phyloP scores from a whole-genome alignment of 2,797 vertebrate genomes.

The Spinibarbus caldwelli region DNA sequence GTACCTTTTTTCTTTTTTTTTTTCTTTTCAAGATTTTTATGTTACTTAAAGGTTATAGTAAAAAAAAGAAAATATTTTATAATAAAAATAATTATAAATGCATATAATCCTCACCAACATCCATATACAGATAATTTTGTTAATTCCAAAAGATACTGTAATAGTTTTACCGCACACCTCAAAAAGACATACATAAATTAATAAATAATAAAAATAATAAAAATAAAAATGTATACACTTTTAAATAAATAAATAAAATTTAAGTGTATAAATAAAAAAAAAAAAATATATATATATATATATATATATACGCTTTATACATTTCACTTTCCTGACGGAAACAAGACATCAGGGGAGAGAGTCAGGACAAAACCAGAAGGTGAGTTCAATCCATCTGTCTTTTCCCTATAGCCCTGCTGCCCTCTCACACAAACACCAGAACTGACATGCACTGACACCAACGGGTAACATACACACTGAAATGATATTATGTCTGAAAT shows the following conservation, averaged over 20 bases:
- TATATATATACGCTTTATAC: too few species aligned
- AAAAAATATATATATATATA: too few species aligned
- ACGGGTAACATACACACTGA: background rate
- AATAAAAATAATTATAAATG: too few species aligned
- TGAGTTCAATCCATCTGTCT: constrained; percentile 6
- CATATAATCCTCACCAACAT: background rate
- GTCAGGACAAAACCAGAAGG: background rate
- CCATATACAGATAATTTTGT: background rate
- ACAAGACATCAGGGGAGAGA: background rate
- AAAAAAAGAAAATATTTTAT: too few species aligned
- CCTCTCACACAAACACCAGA: background rate
- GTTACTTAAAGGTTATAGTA: too few species aligned
- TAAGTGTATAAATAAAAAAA: too few species aligned
- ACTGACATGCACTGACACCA: constrained; percentile 15
- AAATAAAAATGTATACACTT: too few species aligned
- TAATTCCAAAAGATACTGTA: background rate
- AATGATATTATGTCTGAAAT: constrained; percentile 27
- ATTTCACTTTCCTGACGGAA: too few species aligned
- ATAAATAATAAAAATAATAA: too few species aligned
- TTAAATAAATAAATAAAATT: too few species aligned
- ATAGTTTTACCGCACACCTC: background rate
- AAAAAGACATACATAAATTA: background rate
- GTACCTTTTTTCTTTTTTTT: too few species aligned
- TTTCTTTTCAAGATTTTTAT: too few species aligned
- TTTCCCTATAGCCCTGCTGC: background rate